Conservation (phyloP, 2,797 vertebrate genomes). For the Lepidocolaptes lacrymiger region DNA sequence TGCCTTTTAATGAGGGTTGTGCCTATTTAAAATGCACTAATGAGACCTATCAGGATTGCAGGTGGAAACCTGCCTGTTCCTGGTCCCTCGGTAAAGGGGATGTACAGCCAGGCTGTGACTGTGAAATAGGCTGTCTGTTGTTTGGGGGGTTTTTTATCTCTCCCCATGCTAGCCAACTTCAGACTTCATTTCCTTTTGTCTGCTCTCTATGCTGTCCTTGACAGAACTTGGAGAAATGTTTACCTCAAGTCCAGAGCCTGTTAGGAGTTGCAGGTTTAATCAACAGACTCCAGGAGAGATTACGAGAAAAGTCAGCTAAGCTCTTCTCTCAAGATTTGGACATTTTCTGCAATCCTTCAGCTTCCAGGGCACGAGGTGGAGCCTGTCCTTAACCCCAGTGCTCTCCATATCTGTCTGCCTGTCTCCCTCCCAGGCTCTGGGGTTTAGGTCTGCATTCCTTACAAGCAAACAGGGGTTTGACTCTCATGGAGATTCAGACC, state of each 20-base stretch:
- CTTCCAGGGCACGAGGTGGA: background rate
- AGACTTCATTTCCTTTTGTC: background rate
- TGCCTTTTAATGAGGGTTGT: background rate
- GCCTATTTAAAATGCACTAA: background rate
- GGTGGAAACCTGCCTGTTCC: background rate
- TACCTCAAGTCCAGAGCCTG: background rate
- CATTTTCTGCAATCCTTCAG: background rate
- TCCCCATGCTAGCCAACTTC: background rate
- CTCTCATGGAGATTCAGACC: background rate
- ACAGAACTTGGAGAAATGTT: background rate
- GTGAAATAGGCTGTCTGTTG: background rate
- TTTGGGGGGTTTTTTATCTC: background rate
- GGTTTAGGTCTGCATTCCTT: background rate
- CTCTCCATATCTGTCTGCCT: background rate
- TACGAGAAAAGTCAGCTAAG: background rate
- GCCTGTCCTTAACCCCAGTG: background rate
- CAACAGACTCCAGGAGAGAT: background rate
- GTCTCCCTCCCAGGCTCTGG: background rate
- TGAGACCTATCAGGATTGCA: background rate
- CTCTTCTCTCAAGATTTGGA: background rate
- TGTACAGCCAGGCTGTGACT: background rate
- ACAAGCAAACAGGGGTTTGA: background rate
- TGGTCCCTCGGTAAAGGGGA: background rate
- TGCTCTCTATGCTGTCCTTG: background rate
- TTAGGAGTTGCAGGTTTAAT: background rate